Base-by-base conservation (phyloP, 64 coral and sea anemone genomes). In the Pachyseris speciosa region DNA sequence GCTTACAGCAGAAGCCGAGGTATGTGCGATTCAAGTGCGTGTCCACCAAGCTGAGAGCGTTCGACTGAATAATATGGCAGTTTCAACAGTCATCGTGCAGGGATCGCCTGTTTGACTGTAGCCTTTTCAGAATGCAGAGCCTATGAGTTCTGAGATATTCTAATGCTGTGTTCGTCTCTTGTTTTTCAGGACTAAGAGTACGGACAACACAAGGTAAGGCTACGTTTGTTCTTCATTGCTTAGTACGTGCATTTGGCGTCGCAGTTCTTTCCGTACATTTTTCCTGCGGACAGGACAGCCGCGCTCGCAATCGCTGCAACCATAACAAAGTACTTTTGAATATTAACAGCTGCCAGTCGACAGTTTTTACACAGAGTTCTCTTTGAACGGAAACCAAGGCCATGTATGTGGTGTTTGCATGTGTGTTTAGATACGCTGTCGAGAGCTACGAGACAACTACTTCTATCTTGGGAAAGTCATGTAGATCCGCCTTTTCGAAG, bases 121-220 rank as follows among this genome's bases (percentile, higher is more conserved):
- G 22, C 77, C 39, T 33, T 22, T 25, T 81, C 17, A 13, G 6
- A 40, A 26, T 25, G 33, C 32, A 22, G 9, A 81, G 22, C 19
- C 30, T 13, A 7, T 3, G 55, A 61, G 77, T 13, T 26, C 10
- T 25, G 17, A 39, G 17, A 38, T 37, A 0, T 9, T 38, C 77
- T 81, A 40, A 81, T 41, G 34, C 40, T 40, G 33, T 34, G 10
- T 81, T 90, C 59, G 7, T 55, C 42, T 37, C 28, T 84, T 73
- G 37, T 20, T 84, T 92, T 74, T 69, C 34, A 92, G 89, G 52
- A 63, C 89, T 5, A 92, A 92, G 27, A 92, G 89, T 43, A 64
- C 66, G 1, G 89, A 92, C 59, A 92, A 92, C 45, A 27, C 75
- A 53, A 84, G 89, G 89, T 92, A 63, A 74, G 71, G 7, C 51